Conservation (phyloP, 2,888 invertebrate genomes). For the Caenorhabditis japonica region DNA sequence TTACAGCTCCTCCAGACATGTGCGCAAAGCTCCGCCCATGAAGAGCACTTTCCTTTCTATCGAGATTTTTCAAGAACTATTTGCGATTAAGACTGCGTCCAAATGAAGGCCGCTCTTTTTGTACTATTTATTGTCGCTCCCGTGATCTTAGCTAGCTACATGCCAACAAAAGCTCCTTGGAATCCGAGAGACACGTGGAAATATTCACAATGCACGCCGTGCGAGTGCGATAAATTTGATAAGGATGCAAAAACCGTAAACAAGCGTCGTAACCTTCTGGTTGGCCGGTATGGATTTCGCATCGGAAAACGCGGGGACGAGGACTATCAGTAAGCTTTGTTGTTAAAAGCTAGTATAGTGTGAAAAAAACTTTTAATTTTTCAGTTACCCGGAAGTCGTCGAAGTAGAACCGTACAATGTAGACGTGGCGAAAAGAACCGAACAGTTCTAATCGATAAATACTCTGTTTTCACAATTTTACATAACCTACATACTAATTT, state of each 20-base stretch:
- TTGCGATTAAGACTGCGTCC: neutral
- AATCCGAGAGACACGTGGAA: neutral
- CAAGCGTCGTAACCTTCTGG: constrained; percentile 33
- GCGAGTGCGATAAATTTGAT: neutral
- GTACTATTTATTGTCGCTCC: constrained; percentile 1
- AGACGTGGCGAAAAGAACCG: neutral
- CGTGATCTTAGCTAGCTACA: neutral
- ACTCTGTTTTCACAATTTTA: too few relatives aligned
- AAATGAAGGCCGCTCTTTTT: constrained; percentile 2
- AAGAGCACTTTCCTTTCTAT: constrained; percentile 13
- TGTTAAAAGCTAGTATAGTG: neutral
- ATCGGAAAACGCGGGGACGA: constrained; percentile 21
- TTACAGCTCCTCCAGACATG: constrained; percentile 25
- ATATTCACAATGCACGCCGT: neutral
- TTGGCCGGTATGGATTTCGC: constrained; percentile 40
- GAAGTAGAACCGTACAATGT: too few relatives aligned
- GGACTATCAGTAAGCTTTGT: constrained; percentile 8
- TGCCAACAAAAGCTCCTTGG: constrained; percentile 1
- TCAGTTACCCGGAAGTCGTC: too few relatives aligned
- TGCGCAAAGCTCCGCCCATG: constrained; percentile 24
- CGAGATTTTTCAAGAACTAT: neutral
- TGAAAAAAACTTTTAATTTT: neutral
- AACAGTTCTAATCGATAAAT: neutral
- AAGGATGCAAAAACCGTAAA: neutral
- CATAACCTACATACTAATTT: neutral